Conservation (phyloP, 2,113 vertebrate genomes). For the Heterocephalus glaber region DNA sequence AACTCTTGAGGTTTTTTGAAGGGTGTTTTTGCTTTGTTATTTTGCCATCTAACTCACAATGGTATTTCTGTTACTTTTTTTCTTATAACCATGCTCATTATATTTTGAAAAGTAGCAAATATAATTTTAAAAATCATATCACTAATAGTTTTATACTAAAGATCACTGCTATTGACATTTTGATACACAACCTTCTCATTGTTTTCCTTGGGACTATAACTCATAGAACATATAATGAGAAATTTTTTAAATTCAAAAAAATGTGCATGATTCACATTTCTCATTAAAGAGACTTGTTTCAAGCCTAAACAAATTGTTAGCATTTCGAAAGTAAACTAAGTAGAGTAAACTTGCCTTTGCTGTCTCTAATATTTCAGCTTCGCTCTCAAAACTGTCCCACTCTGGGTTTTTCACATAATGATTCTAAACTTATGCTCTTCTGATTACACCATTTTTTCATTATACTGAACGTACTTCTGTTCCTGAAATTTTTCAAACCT, state of each 20-base stretch:
- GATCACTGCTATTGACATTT: neutral
- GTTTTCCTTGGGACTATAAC: constrained; percentile 9
- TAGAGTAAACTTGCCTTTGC: neutral
- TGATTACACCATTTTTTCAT: neutral
- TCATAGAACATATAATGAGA: neutral
- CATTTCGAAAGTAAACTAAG: neutral
- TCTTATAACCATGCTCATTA: constrained; percentile 13
- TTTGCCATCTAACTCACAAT: neutral
- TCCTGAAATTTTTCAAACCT: neutral
- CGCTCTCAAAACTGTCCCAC: neutral
- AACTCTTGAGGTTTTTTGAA: neutral
- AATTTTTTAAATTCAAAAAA: neutral
- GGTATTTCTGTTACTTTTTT: neutral
- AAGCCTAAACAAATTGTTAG: neutral
- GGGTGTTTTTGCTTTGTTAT: neutral
- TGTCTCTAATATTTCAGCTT: neutral
- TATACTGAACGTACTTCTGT: neutral
- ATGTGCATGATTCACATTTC: neutral
- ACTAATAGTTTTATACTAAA: neutral
- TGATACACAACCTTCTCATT: constrained; percentile 9
- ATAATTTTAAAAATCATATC: neutral
- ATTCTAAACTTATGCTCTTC: neutral
- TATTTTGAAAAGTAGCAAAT: neutral
- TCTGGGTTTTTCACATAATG: neutral
- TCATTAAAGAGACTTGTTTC: neutral